Percentiles rank a stretch among this genome's conserved stretches.
Conservation (phyloP, 2,113 vertebrate species). For the Actinemys pallida region DNA sequence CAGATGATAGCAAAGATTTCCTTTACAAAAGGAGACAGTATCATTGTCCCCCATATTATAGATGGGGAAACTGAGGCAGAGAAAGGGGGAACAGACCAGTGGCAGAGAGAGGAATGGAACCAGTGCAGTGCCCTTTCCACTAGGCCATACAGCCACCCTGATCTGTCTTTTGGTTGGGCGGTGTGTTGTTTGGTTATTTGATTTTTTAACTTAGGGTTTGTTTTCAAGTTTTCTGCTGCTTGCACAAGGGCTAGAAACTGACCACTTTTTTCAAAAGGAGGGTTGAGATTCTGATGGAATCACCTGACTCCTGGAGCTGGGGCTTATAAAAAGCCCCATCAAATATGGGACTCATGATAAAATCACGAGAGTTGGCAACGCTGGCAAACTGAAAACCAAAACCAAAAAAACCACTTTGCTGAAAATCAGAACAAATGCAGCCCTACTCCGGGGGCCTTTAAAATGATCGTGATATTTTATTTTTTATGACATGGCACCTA, state of each 20-base stretch:
- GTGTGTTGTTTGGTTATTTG: not conserved
- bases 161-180: not conserved
- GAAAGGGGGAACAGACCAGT: not conserved
- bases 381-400: not conserved
- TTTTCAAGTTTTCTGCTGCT: not conserved
- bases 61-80: not conserved
- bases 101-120: not conserved
- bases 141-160: not conserved
- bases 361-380: fast-evolving
- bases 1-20: not conserved
- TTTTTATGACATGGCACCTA: not conserved
- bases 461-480: not conserved
- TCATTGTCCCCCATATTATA: not conserved
- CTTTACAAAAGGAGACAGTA: not conserved
- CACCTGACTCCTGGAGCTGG: not conserved
- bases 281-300: fast-evolving
- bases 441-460: not conserved
- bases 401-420: no score
- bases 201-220: fast-evolving
- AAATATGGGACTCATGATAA: not conserved
- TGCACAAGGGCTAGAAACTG: not conserved
- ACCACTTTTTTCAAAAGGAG: not conserved
- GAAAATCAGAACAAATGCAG: not conserved
- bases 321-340: not conserved
- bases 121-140: not conserved